Percentiles rank a stretch among this genome's conserved stretches.
Conservation (phyloP, 1,140 invertebrate species). For the Latrodectus geometricus region DNA sequence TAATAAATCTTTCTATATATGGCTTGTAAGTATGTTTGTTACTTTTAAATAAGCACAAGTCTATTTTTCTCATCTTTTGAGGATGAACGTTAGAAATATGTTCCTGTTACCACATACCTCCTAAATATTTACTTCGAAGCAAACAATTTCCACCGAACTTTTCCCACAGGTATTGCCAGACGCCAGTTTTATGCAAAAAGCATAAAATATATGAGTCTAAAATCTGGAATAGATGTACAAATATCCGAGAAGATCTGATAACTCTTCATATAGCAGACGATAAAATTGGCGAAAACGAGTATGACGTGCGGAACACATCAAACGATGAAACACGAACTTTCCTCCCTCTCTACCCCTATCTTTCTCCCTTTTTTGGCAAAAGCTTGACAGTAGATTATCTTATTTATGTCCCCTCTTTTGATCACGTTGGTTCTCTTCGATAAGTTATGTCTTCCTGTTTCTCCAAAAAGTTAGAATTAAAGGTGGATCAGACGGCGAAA, state of each 20-base stretch:
- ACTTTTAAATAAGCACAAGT: too few species aligned
- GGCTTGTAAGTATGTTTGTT: too few species aligned
- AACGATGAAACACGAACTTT: conserved; percentile 40
- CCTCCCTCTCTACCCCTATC: neutral
- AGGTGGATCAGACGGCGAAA: too few species aligned
- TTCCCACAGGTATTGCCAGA: too few species aligned
- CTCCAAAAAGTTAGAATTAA: neutral
- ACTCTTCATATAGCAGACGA: neutral
- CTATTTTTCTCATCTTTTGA: too few species aligned
- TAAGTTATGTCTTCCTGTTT: conserved; percentile 60
- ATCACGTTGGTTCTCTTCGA: conserved; percentile 53
- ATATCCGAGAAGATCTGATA: neutral
- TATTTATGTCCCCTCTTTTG: conserved; percentile 56
- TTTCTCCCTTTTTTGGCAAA: conserved; percentile 3
- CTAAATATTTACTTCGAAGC: too few species aligned
- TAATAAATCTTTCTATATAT: too few species aligned
- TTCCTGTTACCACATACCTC: too few species aligned
- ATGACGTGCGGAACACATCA: conserved; percentile 54
- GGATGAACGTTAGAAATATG: too few species aligned
- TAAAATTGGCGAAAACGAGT: conserved; percentile 30
- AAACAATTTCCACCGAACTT: too few species aligned
- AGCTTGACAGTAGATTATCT: conserved; percentile 60
- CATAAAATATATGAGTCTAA: neutral
- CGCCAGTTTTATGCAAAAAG: too few species aligned
- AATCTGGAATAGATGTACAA: neutral